Evolutionary conservation across 2,888 invertebrate species (phyloP).

Genomic region (Pollenia labialis): DNA sequence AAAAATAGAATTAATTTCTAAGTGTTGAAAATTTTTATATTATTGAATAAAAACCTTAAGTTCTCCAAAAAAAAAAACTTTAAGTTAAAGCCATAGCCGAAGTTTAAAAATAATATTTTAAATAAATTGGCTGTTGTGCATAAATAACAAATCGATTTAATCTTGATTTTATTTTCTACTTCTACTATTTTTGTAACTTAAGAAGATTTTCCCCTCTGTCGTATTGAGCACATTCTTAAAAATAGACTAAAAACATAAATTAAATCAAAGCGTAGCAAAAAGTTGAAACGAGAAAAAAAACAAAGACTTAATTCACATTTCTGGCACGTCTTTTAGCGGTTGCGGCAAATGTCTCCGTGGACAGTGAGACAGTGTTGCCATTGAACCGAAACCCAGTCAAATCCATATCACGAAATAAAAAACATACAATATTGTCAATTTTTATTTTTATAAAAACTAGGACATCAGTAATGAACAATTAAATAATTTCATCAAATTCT

Average conservation of each 20-base stretch:
- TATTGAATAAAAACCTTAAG: constrained; percentile 22
- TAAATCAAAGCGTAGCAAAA: constrained; percentile 14
- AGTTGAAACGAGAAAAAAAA: not conserved
- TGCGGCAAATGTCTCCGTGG: constrained; percentile 40
- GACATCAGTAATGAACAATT: too few species aligned
- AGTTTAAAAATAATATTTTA: constrained; percentile 41
- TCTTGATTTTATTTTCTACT: constrained; percentile 37
- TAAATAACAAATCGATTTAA: constrained; percentile 56
- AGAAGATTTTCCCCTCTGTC: constrained; percentile 5
- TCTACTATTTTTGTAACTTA: constrained; percentile 16
- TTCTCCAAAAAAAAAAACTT: not conserved
- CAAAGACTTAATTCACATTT: constrained; percentile 40
- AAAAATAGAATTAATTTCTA: constrained; percentile 16
- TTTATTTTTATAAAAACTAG: too few species aligned
- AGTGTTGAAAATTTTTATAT: not conserved
- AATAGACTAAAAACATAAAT: constrained; percentile 55
- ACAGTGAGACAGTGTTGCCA: not conserved
- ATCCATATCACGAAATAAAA: too few species aligned
- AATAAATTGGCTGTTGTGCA: constrained; percentile 24
- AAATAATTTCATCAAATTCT: too few species aligned
- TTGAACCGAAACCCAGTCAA: too few species aligned
- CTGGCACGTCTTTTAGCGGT: constrained; percentile 47
- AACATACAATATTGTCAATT: too few species aligned
- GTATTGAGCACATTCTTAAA: constrained; percentile 50
- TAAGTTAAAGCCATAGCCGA: not conserved